Base-by-base conservation (phyloP, 2,888 invertebrate species). In the Cryptocheilus praepositus region DNA sequence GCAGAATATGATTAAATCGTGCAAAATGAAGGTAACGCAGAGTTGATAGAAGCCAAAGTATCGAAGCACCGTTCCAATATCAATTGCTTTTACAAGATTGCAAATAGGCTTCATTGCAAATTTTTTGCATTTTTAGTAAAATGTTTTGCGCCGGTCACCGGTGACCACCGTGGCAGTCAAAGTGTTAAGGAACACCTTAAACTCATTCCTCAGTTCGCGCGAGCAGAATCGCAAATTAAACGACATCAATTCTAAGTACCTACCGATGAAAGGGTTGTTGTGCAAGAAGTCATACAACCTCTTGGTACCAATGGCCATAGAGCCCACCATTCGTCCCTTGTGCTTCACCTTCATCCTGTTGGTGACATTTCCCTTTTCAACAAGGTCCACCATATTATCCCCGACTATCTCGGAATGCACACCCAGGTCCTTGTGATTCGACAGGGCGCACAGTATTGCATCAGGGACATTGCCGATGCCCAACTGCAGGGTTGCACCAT, bases 381-480 rank as follows among this genome's bases (percentile, higher is more conserved):
- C 90, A 22, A 93, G 86, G 65, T 92, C 91, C n/a, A 92, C 89
- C 67, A 93, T 90, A 8, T 92, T 92, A 76, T 92, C 92, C 58
- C 91, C 90, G 80, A 93, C 91, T 90, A 93, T 92, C 82, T 93
- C 93, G 0, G 92, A 91, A 85, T 93, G 93, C 46, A 93, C 88
- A 1, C 93, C 93, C 0, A 93, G 88, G 79, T 93, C 91, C 75
- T 91, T 92, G 84, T 93, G 93, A 68, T 89, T 87, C 0, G 81
- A 85, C 51, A 93, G 85, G 22, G 90, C 89, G 7, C 90, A 88
- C 11, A 93, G 85, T 0, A 92, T 91, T 3, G 92, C 91, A 79
- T 93, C 92, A 0, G 93, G 93, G 75, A 93, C 92, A 65, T 90
- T 91, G 15, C 93, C 93, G 74, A 93, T 92, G 63, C 92, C 92